A percentile compares a stretch with the other conserved stretches of the same genome.
Evolutionary conservation across 2,113 vertebrate genomes (phyloP).

Genomic region (Equus quagga): DNA sequence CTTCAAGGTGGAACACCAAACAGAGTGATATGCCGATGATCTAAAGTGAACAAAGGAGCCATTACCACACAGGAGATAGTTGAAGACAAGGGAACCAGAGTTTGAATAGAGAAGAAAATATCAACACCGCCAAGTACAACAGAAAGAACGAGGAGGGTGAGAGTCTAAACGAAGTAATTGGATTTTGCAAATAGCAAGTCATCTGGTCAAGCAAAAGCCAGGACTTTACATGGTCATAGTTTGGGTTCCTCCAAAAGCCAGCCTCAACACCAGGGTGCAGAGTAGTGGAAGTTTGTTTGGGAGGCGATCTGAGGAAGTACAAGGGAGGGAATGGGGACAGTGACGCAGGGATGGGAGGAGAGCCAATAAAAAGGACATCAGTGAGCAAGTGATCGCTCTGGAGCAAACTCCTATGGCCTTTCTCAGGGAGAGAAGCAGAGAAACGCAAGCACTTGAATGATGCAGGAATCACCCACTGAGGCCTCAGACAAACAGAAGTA

Average conservation of each 20-base stretch:
- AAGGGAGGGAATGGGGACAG: background rate
- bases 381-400: background rate
- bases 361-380: background rate
- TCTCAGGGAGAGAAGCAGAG: slow-evolving; percentile 4
- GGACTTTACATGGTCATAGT: background rate
- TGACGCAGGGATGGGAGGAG: background rate
- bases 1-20: background rate
- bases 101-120: background rate
- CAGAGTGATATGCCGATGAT: background rate
- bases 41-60: background rate
- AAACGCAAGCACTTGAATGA: background rate
- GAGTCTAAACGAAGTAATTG: background rate
- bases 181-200: background rate
- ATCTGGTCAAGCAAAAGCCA: background rate
- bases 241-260: background rate
- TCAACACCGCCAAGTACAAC: background rate
- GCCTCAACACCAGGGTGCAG: background rate
- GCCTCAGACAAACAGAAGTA: background rate
- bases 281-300: background rate
- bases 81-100: background rate
- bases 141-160: background rate
- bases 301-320: background rate
- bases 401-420: background rate
- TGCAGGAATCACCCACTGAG: background rate
- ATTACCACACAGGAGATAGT: background rate